Conservation (phyloP, 1,140 invertebrate genomes). For the Brachionus manjavacas region DNA sequence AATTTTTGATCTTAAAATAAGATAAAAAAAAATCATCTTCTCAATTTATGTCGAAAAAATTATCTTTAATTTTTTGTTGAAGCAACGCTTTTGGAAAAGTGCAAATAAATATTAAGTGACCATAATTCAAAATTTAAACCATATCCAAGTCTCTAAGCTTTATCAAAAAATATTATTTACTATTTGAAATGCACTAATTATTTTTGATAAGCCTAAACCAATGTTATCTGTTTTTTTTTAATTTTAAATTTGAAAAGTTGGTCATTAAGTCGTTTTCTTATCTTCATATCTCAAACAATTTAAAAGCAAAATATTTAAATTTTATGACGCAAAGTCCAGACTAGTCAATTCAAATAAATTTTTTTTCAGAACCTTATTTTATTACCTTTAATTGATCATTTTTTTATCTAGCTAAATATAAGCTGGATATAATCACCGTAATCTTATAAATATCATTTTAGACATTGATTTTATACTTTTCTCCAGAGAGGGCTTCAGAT, state of each 20-base stretch:
- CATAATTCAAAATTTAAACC: constrained; percentile 5
- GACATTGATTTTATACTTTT: background rate
- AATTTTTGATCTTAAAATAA: background rate
- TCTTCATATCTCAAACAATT: background rate
- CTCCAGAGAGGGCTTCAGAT: background rate
- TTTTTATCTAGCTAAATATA: background rate
- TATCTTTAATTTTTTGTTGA: background rate
- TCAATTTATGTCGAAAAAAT: background rate
- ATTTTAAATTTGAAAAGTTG: background rate
- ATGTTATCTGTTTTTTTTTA: constrained; percentile 13
- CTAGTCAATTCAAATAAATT: background rate
- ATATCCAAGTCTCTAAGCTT: background rate
- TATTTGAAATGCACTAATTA: constrained; percentile 27
- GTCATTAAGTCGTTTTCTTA: background rate
- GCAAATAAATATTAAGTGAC: background rate
- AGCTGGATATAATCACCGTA: background rate
- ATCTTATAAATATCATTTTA: background rate
- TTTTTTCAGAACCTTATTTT: background rate
- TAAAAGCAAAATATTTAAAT: background rate
- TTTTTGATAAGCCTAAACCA: background rate
- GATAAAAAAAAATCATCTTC: background rate
- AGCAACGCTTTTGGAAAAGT: background rate
- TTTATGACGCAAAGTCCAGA: background rate
- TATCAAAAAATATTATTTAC: background rate
- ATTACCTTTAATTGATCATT: background rate